Conservation (phyloP, 2,797 vertebrate genomes). For the Tadarida brasiliensis region DNA sequence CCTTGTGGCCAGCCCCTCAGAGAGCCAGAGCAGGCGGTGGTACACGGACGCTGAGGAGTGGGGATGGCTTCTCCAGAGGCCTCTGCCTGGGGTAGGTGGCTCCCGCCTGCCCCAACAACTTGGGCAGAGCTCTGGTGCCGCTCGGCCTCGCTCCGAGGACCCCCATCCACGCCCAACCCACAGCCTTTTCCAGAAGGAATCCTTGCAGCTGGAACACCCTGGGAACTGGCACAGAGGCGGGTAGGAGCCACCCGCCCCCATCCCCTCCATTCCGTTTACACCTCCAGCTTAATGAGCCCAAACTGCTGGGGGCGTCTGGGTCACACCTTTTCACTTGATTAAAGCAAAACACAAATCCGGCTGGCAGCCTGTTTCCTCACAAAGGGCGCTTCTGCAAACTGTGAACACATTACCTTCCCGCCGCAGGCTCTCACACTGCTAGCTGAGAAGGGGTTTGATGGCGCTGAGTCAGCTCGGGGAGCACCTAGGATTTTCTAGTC, state of each 20-base stretch:
- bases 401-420: background rate
- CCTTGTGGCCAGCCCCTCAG: background rate
- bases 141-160: background rate
- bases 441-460: background rate
- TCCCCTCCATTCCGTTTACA: background rate
- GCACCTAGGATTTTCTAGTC: background rate
- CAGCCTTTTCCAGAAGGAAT: background rate
- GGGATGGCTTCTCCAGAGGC: background rate
- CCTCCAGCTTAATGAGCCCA: constrained; percentile 46
- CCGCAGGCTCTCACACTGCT: background rate
- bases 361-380: background rate
- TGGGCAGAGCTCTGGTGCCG: background rate
- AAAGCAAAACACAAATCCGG: constrained; percentile 41
- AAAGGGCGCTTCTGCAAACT: background rate
- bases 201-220: background rate
- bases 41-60: background rate
- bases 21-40: background rate
- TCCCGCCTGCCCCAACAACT: background rate
- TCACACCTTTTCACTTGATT: constrained; percentile 66
- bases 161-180: background rate
- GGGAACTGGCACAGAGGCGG: background rate
- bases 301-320: constrained; percentile 51
- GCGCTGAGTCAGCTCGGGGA: background rate
- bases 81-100: background rate
- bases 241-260: background rate